These are phyloP conservation scores for Poeciliopsis turrubarensis DNA, from an alignment of 2,113 vertebrate genomes.

Conservation along the genomic window DNA sequence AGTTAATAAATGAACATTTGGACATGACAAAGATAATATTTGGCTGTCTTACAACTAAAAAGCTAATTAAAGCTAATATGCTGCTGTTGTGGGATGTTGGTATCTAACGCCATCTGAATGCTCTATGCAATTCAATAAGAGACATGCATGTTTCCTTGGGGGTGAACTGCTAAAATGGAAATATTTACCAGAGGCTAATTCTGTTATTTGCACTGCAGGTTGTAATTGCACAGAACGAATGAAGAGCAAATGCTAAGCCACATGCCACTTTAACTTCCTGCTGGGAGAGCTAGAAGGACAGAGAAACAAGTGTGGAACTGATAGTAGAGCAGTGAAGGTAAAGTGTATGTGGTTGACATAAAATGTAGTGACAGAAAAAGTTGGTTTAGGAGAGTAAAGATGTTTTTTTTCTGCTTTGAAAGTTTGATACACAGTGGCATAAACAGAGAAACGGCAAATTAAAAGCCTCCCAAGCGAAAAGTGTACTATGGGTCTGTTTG, in stretches of 20 bases:
- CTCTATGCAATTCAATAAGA: constrained; percentile 14
- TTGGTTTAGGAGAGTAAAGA: constrained; percentile 4
- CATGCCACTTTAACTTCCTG: constrained; percentile 72
- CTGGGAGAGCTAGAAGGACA: constrained; percentile 49
- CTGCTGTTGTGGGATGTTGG: no score
- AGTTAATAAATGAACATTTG: no score
- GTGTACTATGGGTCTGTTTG: constrained; percentile 13
- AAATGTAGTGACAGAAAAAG: constrained; percentile 32
- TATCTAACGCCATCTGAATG: not conserved
- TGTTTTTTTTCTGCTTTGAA: constrained; percentile 14
- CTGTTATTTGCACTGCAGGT: constrained; percentile 61
- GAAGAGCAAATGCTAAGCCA: constrained; percentile 70
- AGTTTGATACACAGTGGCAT: constrained; percentile 16
- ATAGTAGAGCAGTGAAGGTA: constrained; percentile 8
- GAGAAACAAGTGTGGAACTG: constrained; percentile 23
- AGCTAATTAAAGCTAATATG: no score
- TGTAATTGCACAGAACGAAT: constrained; percentile 55
- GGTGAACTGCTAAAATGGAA: constrained; percentile 49
- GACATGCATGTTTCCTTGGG: constrained; percentile 28
- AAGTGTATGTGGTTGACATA: constrained; percentile 40
- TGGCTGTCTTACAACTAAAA: no score
- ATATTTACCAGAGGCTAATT: constrained; percentile 49
- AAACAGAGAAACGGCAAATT: constrained; percentile 16
- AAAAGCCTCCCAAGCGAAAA: not conserved
- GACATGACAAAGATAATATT: no score